Evolutionary conservation across 2,797 vertebrate genomes (phyloP), one percentile per base, ranked within the genome.

Genomic region (Botia kubotai): DNA sequence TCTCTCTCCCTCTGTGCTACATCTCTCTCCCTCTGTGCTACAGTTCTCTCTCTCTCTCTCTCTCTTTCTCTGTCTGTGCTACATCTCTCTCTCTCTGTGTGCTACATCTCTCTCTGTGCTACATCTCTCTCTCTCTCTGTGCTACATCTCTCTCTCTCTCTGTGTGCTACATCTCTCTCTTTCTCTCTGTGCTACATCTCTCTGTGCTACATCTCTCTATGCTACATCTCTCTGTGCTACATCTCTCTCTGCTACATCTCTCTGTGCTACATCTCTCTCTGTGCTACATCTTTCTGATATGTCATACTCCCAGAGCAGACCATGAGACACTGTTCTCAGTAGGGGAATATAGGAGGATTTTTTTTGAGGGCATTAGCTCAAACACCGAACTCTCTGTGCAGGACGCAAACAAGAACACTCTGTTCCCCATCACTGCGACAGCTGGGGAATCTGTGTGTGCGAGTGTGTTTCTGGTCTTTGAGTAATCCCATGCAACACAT

Each of bases 321-420:
- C 77, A 57, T 53, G 68, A 58, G 74, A 67, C 80, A 46, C 26
- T 29, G 48, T 66, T 50, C 65, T 80, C 70, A 23, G 2, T 16
- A 33, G 19, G 26, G 75, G 39, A 77, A 79, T 75, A 83, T 66
- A 60, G 62, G 74, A 77, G 74, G 46, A 43, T 65, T 76, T 19
- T 77, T 75, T 83, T 72, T 23, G 55, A 73, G 75, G 72, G 26
- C 75, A 81, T 87, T 83, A 80, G 75, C 83, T 86, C 81, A 86
- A 75, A 86, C 65, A 43, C 68, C 43, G 43, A 81, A 76, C 75
- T 73, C 96, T 98, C 97, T 99, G 58, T 17, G 70, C 60, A 48
- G 82, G 66, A 79, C 72, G 48, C 70, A 83, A 81, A 83, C 68
- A 53, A 87, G 84, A 83, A 86, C 86, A 83, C 68, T 78, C 81